These are phyloP conservation scores for Arvicanthis niloticus DNA, from an alignment of 2,113 vertebrate genomes.

Conservation along the genomic window DNA sequence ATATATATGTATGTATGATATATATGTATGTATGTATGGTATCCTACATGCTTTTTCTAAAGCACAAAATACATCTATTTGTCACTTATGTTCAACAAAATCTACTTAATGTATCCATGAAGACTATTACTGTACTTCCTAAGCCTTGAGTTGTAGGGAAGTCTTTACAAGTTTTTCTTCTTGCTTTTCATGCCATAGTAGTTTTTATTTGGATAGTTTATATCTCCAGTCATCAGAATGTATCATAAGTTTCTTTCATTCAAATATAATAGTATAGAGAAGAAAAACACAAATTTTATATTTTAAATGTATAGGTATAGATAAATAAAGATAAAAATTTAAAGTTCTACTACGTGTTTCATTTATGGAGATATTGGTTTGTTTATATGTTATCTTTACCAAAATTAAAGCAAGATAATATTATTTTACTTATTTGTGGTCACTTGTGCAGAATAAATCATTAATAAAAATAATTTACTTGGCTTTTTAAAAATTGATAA, in stretches of 20 bases:
- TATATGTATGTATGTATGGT: neutral
- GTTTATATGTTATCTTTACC: neutral
- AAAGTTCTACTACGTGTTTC: neutral
- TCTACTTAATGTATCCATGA: neutral
- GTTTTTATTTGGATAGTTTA: slow-evolving; percentile 7
- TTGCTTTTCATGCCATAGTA: neutral
- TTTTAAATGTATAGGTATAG: neutral
- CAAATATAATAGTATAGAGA: neutral
- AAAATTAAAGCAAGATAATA: slow-evolving; percentile 1
- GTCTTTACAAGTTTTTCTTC: neutral
- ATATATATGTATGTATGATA: too few relatives aligned
- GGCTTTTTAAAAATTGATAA: neutral
- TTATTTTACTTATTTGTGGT: neutral
- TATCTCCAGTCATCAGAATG: accelerated
- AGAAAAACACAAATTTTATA: neutral
- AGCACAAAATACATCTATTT: neutral
- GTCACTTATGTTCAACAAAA: neutral
- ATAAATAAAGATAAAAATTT: neutral
- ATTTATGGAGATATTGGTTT: neutral
- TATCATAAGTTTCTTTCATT: neutral
- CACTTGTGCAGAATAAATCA: neutral
- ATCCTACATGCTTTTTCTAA: neutral
- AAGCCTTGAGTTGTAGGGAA: neutral
- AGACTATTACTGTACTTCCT: neutral
- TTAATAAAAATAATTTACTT: neutral